A percentile compares a stretch with the other conserved stretches of the same genome.
Conservation (phyloP, 2,113 vertebrate genomes). For the Cynocephalus volans region DNA sequence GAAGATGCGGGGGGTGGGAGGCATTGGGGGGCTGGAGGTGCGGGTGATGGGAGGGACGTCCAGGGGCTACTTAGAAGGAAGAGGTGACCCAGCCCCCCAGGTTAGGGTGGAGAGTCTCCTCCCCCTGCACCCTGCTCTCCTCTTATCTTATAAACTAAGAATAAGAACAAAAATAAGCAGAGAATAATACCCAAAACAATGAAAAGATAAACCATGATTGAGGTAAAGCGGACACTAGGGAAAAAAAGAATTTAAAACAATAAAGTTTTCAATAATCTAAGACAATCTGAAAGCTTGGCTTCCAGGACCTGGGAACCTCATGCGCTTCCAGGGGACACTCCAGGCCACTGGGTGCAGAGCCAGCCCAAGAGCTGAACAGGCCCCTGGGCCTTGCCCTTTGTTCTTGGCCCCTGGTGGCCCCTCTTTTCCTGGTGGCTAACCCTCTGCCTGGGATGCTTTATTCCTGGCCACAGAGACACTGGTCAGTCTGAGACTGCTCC, state of each 20-base stretch:
- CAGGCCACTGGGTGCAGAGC: neutral
- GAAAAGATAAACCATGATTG: neutral
- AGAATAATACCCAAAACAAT: neutral
- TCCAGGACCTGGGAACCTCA: neutral
- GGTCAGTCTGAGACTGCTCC: accelerated
- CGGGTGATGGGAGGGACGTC: neutral
- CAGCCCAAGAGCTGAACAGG: neutral
- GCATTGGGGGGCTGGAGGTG: neutral
- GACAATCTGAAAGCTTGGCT: accelerated
- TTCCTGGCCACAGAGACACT: accelerated
- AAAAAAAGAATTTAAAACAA: neutral
- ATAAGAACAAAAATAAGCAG: neutral
- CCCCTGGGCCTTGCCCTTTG: too few species aligned
- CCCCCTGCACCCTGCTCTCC: neutral
- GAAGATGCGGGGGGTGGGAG: neutral
- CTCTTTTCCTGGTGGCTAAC: neutral
- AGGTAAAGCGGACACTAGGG: neutral
- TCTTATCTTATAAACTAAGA: neutral
- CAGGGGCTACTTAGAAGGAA: neutral
- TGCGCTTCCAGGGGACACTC: neutral
- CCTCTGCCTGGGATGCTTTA: too few species aligned
- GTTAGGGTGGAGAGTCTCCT: accelerated
- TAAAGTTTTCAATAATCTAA: neutral
- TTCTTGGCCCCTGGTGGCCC: neutral
- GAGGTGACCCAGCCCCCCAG: neutral